Evolutionary conservation across 2,797 vertebrate genomes (phyloP).

Genomic region (Benthosema pterotum): DNA sequence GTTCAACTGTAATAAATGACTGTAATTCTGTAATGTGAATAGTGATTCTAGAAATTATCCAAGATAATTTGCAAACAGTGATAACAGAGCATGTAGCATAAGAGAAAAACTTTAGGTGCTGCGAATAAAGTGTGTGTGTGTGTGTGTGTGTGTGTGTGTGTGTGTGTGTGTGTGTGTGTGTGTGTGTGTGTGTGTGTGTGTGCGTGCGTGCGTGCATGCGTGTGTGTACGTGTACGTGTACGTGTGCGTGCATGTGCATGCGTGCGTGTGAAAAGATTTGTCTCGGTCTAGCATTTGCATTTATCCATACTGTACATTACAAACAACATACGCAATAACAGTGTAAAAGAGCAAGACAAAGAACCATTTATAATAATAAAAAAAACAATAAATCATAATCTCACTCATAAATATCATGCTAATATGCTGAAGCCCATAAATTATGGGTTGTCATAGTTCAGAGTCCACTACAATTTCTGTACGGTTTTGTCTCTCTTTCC

Average conservation of each 20-base stretch:
- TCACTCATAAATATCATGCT: constrained; percentile 78
- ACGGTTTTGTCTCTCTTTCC: not conserved
- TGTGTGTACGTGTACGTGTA: constrained; percentile 19
- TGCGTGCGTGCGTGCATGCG: constrained; percentile 18
- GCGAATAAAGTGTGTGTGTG: constrained; percentile 17
- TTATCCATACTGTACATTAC: constrained; percentile 53
- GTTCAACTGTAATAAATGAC: constrained; percentile 15
- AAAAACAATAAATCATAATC: constrained; percentile 39
- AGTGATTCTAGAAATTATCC: constrained; percentile 43
- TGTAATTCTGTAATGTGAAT: constrained; percentile 21
- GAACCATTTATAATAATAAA: constrained; percentile 51
- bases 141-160: constrained; percentile 17
- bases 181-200: constrained; percentile 3
- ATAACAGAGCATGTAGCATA: constrained; percentile 48
- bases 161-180: constrained; percentile 4
- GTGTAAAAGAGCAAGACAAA: constrained; percentile 56
- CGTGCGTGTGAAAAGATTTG: not conserved
- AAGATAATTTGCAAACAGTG: constrained; percentile 15
- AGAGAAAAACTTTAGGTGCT: not conserved
- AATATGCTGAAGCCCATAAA: constrained; percentile 56
- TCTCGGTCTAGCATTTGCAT: constrained; percentile 56
- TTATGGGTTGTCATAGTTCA: constrained; percentile 53
- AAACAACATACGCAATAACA: constrained; percentile 65
- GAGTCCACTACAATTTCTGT: constrained; percentile 22
- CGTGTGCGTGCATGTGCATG: constrained; percentile 1